These are phyloP conservation scores for Malacoraja senta DNA, from an alignment of 2,797 vertebrate species.

Conservation along the genomic window DNA sequence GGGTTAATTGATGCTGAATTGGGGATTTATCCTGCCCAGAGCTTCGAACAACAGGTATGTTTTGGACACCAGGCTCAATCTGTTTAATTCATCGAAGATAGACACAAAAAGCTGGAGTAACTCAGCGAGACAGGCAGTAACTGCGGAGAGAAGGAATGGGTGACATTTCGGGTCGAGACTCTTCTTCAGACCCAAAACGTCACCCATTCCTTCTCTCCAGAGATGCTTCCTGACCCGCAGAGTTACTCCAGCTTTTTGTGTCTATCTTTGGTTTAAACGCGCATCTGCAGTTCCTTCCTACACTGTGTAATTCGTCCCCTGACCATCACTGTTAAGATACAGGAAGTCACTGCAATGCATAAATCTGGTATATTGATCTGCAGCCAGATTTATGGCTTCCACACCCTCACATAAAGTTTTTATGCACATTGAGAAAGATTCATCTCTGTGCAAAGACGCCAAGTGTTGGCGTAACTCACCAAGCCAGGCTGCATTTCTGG, in stretches of 20 bases:
- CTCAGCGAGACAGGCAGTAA: too few species aligned
- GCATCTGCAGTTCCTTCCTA: too few species aligned
- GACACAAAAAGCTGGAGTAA: too few species aligned
- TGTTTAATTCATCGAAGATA: not conserved
- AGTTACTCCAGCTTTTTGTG: too few species aligned
- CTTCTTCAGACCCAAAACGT: too few species aligned
- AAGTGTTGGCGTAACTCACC: too few species aligned
- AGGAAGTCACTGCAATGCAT: not conserved
- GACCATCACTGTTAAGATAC: not conserved
- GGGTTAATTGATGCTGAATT: not conserved
- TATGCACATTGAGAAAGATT: not conserved
- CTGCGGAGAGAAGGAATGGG: too few species aligned
- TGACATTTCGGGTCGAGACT: too few species aligned
- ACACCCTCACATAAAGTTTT: not conserved
- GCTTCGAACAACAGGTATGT: not conserved
- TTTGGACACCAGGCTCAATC: not conserved
- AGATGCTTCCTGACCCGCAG: too few species aligned
- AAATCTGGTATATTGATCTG: not conserved
- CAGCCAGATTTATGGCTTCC: not conserved
- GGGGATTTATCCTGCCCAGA: not conserved
- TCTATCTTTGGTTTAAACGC: too few species aligned
- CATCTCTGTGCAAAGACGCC: not conserved
- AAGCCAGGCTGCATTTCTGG: too few species aligned
- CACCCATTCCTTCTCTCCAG: too few species aligned
- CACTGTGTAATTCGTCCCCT: not conserved